Evolutionary conservation across 1,140 invertebrate genomes (phyloP).

Genomic region (Uloborus diversus): DNA sequence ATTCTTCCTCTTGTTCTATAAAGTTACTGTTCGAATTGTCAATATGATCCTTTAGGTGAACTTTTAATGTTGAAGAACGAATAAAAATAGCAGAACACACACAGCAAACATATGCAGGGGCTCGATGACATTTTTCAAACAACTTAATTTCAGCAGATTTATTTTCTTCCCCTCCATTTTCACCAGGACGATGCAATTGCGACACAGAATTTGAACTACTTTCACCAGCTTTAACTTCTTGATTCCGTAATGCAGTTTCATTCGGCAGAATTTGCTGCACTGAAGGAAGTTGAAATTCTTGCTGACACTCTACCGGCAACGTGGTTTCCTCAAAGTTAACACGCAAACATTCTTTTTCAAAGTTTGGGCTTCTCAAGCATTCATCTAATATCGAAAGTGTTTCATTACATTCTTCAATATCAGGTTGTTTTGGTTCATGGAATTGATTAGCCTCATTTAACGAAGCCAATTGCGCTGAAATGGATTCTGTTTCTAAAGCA

Average conservation of each 20-base stretch:
- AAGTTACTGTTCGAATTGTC: not conserved
- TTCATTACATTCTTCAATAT: slow-evolving; percentile 19
- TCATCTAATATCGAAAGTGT: slow-evolving; percentile 12
- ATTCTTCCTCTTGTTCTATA: not conserved
- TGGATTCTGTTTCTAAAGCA: not conserved
- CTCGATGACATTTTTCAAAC: slow-evolving; percentile 55
- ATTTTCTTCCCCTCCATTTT: not conserved
- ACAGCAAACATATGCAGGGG: slow-evolving; percentile 61
- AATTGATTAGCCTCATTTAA: not conserved
- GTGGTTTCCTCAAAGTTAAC: too few relatives aligned
- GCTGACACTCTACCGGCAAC: too few relatives aligned
- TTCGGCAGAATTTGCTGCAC: too few relatives aligned
- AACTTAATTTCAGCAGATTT: slow-evolving; percentile 29
- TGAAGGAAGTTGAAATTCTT: too few relatives aligned
- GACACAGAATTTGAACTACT: too few relatives aligned
- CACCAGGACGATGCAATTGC: not conserved
- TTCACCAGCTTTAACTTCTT: not conserved
- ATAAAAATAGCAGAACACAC: slow-evolving; percentile 59
- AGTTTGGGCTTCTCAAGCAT: slow-evolving; percentile 16
- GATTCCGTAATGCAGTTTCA: not conserved
- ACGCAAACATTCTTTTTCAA: not conserved
- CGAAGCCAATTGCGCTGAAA: not conserved
- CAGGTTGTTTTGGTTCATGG: not conserved
- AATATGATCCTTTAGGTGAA: slow-evolving; percentile 61
- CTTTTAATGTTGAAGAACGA: slow-evolving; percentile 62